phyloP scores from a whole-genome alignment of 2,797 vertebrate genomes.

The Phalanger gymnotis region DNA sequence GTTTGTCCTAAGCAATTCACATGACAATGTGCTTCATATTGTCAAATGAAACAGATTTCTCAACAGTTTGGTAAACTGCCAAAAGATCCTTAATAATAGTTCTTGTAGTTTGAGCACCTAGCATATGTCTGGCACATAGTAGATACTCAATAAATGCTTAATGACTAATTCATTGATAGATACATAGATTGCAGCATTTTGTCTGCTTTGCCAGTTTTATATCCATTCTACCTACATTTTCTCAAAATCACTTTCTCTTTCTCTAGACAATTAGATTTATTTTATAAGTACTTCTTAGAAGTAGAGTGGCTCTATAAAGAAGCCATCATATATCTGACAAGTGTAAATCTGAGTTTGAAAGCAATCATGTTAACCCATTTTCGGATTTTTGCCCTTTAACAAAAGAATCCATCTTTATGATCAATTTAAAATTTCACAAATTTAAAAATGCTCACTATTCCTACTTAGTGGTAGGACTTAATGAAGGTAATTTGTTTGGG shows the following conservation, averaged over 20 bases:
- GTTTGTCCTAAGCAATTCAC: not conserved
- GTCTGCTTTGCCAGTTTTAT: not conserved
- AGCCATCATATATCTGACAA: not conserved
- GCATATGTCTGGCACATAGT: not conserved
- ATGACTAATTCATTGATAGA: not conserved
- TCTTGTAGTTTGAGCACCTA: not conserved
- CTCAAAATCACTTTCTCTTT: constrained; percentile 16
- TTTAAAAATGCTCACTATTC: not conserved
- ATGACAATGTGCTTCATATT: too few relatives aligned
- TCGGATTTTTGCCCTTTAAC: not conserved
- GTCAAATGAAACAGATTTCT: not conserved
- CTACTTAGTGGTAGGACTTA: not conserved
- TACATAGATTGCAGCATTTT: not conserved
- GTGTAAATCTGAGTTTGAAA: not conserved
- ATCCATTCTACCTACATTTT: not conserved
- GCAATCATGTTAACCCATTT: not conserved
- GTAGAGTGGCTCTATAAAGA: not conserved
- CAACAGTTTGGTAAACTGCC: not conserved
- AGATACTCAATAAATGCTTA: not conserved
- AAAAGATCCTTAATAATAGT: not conserved
- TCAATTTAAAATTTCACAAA: not conserved
- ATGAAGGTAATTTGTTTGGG: not conserved
- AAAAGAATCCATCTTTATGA: not conserved
- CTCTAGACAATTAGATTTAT: not conserved
- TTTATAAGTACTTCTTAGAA: not conserved